A percentile compares a stretch with the other conserved stretches of the same genome.
Evolutionary conservation across 2,888 invertebrate genomes (phyloP).

Genomic region (Apocheima hispidaria): DNA sequence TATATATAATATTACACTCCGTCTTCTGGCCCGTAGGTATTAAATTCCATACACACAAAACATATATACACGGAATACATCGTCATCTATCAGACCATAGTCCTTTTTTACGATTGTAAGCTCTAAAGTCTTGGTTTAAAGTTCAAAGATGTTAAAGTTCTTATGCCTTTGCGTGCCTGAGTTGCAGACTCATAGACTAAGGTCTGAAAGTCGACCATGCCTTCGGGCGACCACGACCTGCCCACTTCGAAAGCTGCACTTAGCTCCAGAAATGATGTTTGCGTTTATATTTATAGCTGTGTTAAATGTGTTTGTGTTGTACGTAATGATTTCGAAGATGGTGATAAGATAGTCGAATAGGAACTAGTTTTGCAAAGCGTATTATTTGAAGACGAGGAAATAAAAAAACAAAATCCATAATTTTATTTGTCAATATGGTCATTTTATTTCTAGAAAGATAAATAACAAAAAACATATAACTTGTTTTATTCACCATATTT

Average conservation of each 20-base stretch:
- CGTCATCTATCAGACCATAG: conserved; percentile 4
- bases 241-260: conserved; percentile 61
- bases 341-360: conserved; percentile 25
- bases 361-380: conserved; percentile 13
- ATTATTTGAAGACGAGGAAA: not conserved
- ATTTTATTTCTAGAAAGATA: no score
- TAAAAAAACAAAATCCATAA: no score
- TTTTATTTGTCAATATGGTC: no score
- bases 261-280: conserved; percentile 48
- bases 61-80: conserved; percentile 10
- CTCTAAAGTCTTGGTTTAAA: conserved; percentile 12
- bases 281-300: conserved; percentile 52
- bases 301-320: conserved; percentile 44
- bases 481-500: not conserved
- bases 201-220: conserved; percentile 64
- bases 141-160: conserved; percentile 12
- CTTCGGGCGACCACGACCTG: conserved; percentile 73
- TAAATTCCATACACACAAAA: conserved; percentile 35
- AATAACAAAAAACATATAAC: no score
- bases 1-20: conserved; percentile 34
- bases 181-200: conserved; percentile 58
- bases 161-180: conserved; percentile 52
- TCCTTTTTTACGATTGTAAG: not conserved
- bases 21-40: conserved; percentile 28
- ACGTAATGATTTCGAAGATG: conserved; percentile 29